These are phyloP conservation scores for Hirtodrosophila duncani DNA, from an alignment of 2,888 invertebrate species.

Conservation along the genomic window DNA sequence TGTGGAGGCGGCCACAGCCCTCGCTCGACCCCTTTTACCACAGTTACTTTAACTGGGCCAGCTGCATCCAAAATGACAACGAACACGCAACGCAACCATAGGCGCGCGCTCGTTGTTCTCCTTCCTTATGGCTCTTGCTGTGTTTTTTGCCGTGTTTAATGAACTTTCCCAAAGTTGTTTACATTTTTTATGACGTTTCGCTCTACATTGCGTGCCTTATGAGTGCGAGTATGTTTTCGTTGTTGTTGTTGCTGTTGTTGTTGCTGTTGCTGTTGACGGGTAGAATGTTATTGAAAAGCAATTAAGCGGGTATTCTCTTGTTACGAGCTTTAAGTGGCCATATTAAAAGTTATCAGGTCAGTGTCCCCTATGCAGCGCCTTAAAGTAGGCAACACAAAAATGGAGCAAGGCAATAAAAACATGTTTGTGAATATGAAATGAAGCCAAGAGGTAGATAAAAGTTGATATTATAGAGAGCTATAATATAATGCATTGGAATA, in stretches of 20 bases:
- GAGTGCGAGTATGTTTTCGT: slow-evolving; percentile 5
- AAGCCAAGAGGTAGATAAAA: too few relatives aligned
- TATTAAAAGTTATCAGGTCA: slow-evolving; percentile 10
- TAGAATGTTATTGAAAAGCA: slow-evolving; percentile 50
- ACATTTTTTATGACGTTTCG: slow-evolving; percentile 50
- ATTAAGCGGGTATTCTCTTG: slow-evolving; percentile 35
- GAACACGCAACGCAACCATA: slow-evolving; percentile 51
- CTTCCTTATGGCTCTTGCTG: slow-evolving; percentile 15
- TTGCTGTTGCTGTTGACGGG: neutral
- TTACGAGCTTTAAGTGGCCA: slow-evolving; percentile 21
- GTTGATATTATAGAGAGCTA: too few relatives aligned
- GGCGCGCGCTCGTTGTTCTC: slow-evolving; percentile 14
- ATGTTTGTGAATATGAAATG: too few relatives aligned
- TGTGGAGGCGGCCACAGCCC: slow-evolving; percentile 40
- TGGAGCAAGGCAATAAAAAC: too few relatives aligned
- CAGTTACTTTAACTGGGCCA: slow-evolving; percentile 54
- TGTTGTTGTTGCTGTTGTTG: slow-evolving; percentile 1
- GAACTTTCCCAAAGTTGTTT: slow-evolving; percentile 53
- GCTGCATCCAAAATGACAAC: slow-evolving; percentile 52
- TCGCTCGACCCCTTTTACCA: too few relatives aligned
- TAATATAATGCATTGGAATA: too few relatives aligned
- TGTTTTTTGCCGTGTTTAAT: slow-evolving; percentile 40
- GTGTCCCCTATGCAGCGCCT: slow-evolving; percentile 14
- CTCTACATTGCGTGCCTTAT: slow-evolving; percentile 22
- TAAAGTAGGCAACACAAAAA: too few relatives aligned